Conservation (phyloP, 2,797 vertebrate species). For the Oryzias sinensis region DNA sequence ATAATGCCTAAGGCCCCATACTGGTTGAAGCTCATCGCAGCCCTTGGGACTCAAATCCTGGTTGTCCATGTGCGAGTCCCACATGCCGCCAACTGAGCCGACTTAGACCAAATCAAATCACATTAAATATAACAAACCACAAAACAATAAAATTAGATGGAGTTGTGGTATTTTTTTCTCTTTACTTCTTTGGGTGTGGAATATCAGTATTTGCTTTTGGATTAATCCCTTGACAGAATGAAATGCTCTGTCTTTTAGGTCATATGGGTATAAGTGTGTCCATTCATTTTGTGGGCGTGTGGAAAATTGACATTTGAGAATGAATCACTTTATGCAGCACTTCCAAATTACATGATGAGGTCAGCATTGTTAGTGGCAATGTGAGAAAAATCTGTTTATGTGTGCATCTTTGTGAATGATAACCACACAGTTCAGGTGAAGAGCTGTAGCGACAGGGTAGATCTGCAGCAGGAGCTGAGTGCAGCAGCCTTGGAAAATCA, state of each 20-base stretch:
- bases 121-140: too few relatives aligned
- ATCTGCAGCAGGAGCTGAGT: slow-evolving; percentile 53
- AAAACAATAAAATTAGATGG: too few relatives aligned
- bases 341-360: slow-evolving; percentile 66
- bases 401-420: slow-evolving; percentile 22
- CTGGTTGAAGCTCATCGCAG: too few relatives aligned
- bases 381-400: slow-evolving; percentile 53
- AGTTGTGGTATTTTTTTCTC: too few relatives aligned
- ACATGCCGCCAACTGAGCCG: too few relatives aligned
- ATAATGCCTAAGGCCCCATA: too few relatives aligned
- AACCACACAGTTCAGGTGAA: slow-evolving; percentile 51
- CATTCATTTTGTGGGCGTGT: slow-evolving; percentile 4
- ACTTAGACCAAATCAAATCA: too few relatives aligned
- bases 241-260: background rate
- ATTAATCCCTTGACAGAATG: slow-evolving; percentile 36
- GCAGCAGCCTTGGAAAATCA: slow-evolving; percentile 49
- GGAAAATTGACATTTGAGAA: slow-evolving; percentile 25
- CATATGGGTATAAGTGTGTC: slow-evolving; percentile 1
- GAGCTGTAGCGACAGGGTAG: slow-evolving; percentile 38
- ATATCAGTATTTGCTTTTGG: background rate
- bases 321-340: slow-evolving; percentile 58
- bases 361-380: slow-evolving; percentile 64
- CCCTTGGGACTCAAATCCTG: too few relatives aligned
- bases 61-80: too few relatives aligned
- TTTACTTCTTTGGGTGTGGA: too few relatives aligned